phyloP scores from a whole-genome alignment of 2,113 vertebrate species.

The Artemisiospiza belli region DNA sequence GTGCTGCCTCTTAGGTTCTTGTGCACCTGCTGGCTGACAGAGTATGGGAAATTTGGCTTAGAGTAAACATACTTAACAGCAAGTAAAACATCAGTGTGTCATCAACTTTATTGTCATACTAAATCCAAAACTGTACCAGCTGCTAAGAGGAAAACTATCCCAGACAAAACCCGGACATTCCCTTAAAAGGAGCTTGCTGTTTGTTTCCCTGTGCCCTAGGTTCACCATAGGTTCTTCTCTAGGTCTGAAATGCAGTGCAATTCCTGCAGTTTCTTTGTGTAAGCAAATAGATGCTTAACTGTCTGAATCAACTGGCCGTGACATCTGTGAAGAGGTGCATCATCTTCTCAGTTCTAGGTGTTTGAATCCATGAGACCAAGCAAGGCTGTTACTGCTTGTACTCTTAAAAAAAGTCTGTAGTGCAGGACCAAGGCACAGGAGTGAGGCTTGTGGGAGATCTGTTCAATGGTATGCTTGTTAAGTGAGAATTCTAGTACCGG shows the following conservation, averaged over 20 bases:
- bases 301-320: not conserved
- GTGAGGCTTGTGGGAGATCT: not conserved
- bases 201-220: not conserved
- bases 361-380: not conserved
- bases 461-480: fast-evolving
- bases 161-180: not conserved
- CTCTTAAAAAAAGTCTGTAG: not conserved
- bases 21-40: not conserved
- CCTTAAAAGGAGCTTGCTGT: not conserved
- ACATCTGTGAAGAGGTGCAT: fast-evolving
- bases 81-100: not conserved
- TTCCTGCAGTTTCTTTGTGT: not conserved
- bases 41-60: not conserved
- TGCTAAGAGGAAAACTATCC: not conserved
- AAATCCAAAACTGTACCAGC: not conserved
- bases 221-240: not conserved
- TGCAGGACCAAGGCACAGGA: not conserved
- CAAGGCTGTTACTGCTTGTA: not conserved
- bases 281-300: not conserved
- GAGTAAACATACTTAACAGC: not conserved
- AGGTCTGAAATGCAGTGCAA: not conserved
- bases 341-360: not conserved
- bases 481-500: not conserved
- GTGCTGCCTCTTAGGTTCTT: not conserved
- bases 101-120: not conserved